Base-by-base conservation (phyloP, 2,113 vertebrate species). In the Dromaius novaehollandiae region DNA sequence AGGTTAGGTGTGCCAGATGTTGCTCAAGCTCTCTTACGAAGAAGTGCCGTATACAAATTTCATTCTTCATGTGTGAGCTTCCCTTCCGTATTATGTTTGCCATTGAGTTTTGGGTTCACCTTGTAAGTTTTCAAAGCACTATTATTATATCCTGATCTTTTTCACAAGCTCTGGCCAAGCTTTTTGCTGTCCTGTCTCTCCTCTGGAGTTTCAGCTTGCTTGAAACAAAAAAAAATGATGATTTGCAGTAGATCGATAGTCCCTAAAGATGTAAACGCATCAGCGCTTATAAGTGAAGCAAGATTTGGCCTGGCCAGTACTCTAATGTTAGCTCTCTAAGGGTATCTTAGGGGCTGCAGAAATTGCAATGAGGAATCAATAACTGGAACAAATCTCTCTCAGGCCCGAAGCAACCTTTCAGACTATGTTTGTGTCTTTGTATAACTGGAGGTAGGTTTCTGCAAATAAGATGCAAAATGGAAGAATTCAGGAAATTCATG, bases 221-320 rank as follows among this genome's bases (percentile, higher is more conserved):
- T 44, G 55, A 95, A 95, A 95, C 70, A 94, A 74, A 46, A 44
- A 77, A 74, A 71, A 82, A 76, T 68, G 18, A 90, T 85, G 56
- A 80, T 92, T 95, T 89, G 50, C 51, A 88, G 74, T 51, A 77
- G 66, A 97, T 96, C 96, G 90, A 95, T 95, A 93, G 60, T 93
- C 63, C 90, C 85, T 93, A 44, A 77, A 95, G 81, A 93, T 91
- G 77, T 92, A 89, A 94, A 93, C 10, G 50, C 91, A 92, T 94
- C 88, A 70, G 73, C 88, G 92, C 71, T 75, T 89, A 6, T n/a
- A 87, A 82, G 82, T 14, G 80, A 60, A 87, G 80, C 83, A 89
- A 85, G 92, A 46, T 89, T 75, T 74, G 82, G 89, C 68, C 82
- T 86, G 90, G 63, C 84, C 83, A 89, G 58, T 82, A 63, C 65